phyloP scores from a whole-genome alignment of 1,140 invertebrate species.

The Phymastichus coffea region DNA sequence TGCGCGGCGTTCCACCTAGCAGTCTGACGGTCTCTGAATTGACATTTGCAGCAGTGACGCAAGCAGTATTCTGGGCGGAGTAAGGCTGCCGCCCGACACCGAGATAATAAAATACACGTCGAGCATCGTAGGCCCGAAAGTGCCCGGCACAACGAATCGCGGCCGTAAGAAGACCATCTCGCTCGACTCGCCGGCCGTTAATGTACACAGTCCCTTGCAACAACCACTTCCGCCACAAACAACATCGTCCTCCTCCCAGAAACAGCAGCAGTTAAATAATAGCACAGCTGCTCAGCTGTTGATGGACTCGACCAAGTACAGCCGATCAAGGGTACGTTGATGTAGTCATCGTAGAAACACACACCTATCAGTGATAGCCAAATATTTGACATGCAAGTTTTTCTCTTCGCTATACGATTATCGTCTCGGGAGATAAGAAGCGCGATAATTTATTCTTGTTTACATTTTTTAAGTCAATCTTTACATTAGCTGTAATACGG shows the following conservation, averaged over 20 bases:
- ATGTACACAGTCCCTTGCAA: conserved; percentile 58
- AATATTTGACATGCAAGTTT: too few species aligned
- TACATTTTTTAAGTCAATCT: too few species aligned
- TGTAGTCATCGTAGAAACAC: too few species aligned
- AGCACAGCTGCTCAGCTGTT: neutral
- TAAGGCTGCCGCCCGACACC: conserved; percentile 81
- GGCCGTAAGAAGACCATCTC: conserved; percentile 85
- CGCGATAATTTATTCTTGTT: too few species aligned
- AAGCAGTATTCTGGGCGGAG: conserved; percentile 74
- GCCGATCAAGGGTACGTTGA: conserved; percentile 43
- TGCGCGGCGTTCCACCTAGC: too few species aligned
- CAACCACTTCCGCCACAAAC: conserved; percentile 39
- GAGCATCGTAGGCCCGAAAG: conserved; percentile 78
- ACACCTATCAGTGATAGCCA: too few species aligned
- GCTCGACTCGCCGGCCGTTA: conserved; percentile 75
- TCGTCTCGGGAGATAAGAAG: too few species aligned
- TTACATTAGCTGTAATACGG: too few species aligned
- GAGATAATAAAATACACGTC: conserved; percentile 88
- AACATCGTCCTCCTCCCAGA: conserved; percentile 37
- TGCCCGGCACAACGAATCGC: conserved; percentile 77
- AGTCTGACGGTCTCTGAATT: too few species aligned
- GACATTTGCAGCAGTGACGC: too few species aligned
- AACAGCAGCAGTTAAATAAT: conserved; percentile 19
- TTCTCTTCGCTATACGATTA: too few species aligned
- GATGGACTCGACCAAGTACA: conserved; percentile 51